Conservation (phyloP, 2,888 invertebrate species). For the Cheilosia soror region DNA sequence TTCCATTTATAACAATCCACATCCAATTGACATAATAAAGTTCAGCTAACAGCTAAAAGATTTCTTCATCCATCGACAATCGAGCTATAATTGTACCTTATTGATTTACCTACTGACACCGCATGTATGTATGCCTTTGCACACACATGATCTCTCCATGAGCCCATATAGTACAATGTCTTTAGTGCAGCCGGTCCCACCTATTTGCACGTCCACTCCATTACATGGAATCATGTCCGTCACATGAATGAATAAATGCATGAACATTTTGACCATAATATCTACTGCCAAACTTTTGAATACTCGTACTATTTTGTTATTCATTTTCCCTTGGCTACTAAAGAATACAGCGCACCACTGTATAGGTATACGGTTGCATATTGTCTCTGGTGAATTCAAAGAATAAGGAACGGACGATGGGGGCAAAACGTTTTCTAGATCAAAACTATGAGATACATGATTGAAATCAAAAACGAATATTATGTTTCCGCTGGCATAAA, state of each 20-base stretch:
- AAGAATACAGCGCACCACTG: conserved; percentile 1
- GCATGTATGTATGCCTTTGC: conserved; percentile 10
- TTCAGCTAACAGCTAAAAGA: conserved; percentile 10
- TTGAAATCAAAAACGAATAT: conserved; percentile 71
- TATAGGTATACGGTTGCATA: conserved; percentile 49
- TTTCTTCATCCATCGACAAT: conserved; percentile 1
- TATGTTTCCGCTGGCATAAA: conserved; percentile 73
- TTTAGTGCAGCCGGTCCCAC: conserved; percentile 44
- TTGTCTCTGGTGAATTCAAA: conserved; percentile 31
- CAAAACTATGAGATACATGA: conserved; percentile 70
- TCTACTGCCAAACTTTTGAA: conserved; percentile 46
- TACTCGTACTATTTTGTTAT: conserved; percentile 19
- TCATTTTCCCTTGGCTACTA: conserved; percentile 24
- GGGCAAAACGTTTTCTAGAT: conserved; percentile 71
- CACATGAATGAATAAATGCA: conserved; percentile 69
- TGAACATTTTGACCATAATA: conserved; percentile 63
- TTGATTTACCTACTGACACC: conserved; percentile 47
- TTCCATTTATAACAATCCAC: no score
- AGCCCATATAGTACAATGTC: conserved; percentile 4
- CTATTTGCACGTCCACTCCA: conserved; percentile 59
- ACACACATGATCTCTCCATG: conserved; percentile 22
- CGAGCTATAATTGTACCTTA: conserved; percentile 59
- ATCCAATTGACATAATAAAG: neutral
- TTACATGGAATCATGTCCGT: conserved; percentile 69
- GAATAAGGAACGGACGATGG: conserved; percentile 50